Percentiles rank a stretch among this genome's conserved stretches.
These are phyloP conservation scores for Liodrosophila aerea DNA, from an alignment of 2,888 invertebrate genomes.

Conservation along the genomic window DNA sequence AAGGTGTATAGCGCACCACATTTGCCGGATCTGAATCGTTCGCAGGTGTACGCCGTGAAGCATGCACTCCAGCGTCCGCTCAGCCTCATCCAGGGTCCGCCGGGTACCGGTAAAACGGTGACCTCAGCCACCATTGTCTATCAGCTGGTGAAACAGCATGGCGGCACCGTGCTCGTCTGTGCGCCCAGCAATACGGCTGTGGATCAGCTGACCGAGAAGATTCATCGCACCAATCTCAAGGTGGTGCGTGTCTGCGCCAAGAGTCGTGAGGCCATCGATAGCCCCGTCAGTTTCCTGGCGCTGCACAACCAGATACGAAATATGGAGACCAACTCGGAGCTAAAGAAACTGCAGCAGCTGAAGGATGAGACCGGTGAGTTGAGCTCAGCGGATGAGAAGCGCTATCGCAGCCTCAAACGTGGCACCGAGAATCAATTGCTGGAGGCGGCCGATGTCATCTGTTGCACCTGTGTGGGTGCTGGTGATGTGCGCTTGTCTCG, in stretches of 20 bases:
- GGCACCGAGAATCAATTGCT: constrained; percentile 94
- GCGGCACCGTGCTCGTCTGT: constrained; percentile 97
- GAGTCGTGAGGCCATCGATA: constrained; percentile 98
- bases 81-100: constrained; percentile 96
- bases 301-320: constrained; percentile 98
- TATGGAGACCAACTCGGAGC: constrained; percentile 95
- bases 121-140: constrained; percentile 99
- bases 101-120: constrained; percentile 97
- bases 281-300: constrained; percentile 97
- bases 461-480: constrained; percentile 99
- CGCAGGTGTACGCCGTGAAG: constrained; percentile 98
- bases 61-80: constrained; percentile 98
- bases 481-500: constrained; percentile 97
- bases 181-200: constrained; percentile 99
- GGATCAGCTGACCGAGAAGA: constrained; percentile 99
- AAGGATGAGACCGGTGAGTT: constrained; percentile 99
- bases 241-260: constrained; percentile 97
- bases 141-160: constrained; percentile 96
- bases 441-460: constrained; percentile 98
- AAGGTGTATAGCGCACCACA: constrained; percentile 99
- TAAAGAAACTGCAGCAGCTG: constrained; percentile 96
- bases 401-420: constrained; percentile 94
- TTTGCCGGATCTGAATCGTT: constrained; percentile 98
- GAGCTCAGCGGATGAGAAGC: constrained; percentile 96
- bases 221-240: constrained; percentile 97